Evolutionary conservation across 2,797 vertebrate species (phyloP).

Genomic region (Alcedo quadribrachys): DNA sequence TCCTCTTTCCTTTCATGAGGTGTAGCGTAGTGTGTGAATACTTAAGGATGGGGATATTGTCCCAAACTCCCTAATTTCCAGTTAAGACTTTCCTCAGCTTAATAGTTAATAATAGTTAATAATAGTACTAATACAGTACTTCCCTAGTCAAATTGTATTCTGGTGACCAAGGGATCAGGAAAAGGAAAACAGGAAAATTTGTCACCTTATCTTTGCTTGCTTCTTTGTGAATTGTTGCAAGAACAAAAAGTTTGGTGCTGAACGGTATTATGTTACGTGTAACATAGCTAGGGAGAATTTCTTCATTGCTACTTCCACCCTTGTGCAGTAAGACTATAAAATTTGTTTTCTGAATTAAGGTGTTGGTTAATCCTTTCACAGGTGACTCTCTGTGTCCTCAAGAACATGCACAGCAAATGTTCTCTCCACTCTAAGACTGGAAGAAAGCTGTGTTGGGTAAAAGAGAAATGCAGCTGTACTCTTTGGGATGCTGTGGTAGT

Average conservation of each 20-base stretch:
- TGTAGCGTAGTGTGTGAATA: background rate
- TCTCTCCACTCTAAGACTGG: background rate
- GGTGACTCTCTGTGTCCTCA: background rate
- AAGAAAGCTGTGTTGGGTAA: background rate
- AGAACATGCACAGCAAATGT: background rate
- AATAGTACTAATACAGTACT: background rate
- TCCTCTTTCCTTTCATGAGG: background rate
- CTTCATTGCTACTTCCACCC: background rate
- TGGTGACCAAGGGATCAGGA: background rate
- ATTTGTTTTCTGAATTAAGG: background rate
- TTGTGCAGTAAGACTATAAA: background rate
- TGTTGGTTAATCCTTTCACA: background rate
- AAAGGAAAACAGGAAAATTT: background rate
- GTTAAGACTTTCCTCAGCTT: background rate
- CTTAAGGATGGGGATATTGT: background rate
- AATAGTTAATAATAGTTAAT: background rate
- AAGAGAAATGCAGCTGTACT: background rate
- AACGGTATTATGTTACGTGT: background rate
- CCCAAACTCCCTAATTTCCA: background rate
- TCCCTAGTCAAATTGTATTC: background rate
- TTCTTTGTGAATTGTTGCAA: background rate
- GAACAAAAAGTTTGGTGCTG: background rate
- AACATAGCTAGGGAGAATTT: background rate
- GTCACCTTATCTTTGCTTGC: background rate
- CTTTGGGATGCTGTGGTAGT: background rate